Percentiles rank a stretch among this genome's conserved stretches.
Conservation (phyloP, 2,888 invertebrate genomes). For the Gryllus longicercus region DNA sequence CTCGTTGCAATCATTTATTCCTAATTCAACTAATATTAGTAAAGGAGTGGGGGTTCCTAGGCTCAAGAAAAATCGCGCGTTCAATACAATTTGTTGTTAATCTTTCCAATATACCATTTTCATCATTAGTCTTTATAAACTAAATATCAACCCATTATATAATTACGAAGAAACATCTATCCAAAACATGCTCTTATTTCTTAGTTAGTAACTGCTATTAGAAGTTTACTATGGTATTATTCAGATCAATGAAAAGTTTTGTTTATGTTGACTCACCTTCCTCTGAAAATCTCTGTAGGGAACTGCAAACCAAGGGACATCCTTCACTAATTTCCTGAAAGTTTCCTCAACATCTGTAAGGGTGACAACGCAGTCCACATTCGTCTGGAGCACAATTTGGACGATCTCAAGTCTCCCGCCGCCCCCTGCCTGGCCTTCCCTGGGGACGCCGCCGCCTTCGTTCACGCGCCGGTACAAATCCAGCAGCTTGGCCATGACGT, state of each 20-base stretch:
- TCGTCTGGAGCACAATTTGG: slow-evolving; percentile 24
- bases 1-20: no score
- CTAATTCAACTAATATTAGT: no score
- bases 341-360: slow-evolving; percentile 64
- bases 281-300: slow-evolving; percentile 67
- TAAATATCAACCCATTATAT: no score
- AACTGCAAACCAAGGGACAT: slow-evolving; percentile 68
- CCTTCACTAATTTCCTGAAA: slow-evolving; percentile 59
- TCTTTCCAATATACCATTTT: no score
- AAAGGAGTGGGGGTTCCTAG: no score
- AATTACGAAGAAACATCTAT: no score
- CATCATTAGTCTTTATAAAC: no score
- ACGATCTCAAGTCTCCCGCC: slow-evolving; percentile 23
- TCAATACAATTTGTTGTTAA: no score
- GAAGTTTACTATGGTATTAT: slow-evolving; percentile 32
- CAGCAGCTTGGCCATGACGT: slow-evolving; percentile 61
- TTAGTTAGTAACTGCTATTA: no score
- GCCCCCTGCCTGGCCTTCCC: not conserved
- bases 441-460: slow-evolving; percentile 40
- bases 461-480: slow-evolving; percentile 51
- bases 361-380: slow-evolving; percentile 52
- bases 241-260: no score
- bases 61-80: no score
- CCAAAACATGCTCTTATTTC: no score
- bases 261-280: slow-evolving; percentile 53